Percentiles rank a stretch among this genome's conserved stretches.
Evolutionary conservation across 2,113 vertebrate genomes (phyloP).

Genomic region (Ophiodon elongatus): DNA sequence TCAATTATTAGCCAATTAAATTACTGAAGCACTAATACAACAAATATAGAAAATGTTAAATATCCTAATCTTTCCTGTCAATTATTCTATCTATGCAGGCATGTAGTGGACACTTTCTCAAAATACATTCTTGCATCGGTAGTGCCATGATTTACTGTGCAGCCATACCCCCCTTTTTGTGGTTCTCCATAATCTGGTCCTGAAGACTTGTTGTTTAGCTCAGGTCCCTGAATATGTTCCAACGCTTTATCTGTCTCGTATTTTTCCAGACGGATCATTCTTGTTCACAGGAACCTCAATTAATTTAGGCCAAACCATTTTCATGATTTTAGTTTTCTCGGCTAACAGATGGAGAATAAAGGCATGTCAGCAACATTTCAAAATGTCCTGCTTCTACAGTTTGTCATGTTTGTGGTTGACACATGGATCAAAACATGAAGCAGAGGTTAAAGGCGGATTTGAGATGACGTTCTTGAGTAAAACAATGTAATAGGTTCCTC

Average conservation of each 20-base stretch:
- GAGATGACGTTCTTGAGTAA: neutral
- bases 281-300: neutral
- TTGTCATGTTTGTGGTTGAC: neutral
- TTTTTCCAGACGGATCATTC: neutral
- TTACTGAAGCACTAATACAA: constrained; percentile 15
- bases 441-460: neutral
- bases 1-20: constrained; percentile 61
- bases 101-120: neutral
- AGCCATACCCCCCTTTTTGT: too few species aligned
- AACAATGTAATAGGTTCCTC: neutral
- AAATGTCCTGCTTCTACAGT: neutral
- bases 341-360: constrained; percentile 16
- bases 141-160: neutral
- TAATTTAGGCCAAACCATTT: constrained; percentile 13
- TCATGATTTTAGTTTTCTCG: neutral
- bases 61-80: constrained; percentile 9
- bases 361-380: neutral
- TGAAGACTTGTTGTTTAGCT: neutral
- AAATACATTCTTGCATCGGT: neutral
- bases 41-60: constrained; percentile 17
- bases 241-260: neutral
- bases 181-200: neutral
- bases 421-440: neutral
- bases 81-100: neutral
- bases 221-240: neutral